phyloP scores from a whole-genome alignment of 2,888 invertebrate species.

The Pseudococcus jackbeardsleyi region DNA sequence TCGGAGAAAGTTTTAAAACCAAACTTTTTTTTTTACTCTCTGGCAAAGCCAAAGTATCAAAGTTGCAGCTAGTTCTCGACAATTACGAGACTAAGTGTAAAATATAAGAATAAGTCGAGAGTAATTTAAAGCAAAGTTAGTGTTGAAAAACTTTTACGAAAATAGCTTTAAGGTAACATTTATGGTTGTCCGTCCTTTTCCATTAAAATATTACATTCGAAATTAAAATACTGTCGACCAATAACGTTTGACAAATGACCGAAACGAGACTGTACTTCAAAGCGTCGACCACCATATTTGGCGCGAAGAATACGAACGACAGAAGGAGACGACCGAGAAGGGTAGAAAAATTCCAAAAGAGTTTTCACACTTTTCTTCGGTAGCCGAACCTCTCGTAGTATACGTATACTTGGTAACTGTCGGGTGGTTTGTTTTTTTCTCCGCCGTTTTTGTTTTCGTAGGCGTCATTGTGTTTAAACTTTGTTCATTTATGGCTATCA shows the following conservation, averaged over 20 bases:
- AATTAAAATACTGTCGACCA: constrained; percentile 56
- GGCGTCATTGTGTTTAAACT: not conserved
- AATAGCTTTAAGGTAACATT: constrained; percentile 49
- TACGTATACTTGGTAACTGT: not conserved
- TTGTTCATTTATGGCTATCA: constrained; percentile 34
- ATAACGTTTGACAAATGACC: constrained; percentile 50
- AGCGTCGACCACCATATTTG: not conserved
- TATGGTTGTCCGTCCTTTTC: constrained; percentile 52
- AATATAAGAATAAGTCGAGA: constrained; percentile 47
- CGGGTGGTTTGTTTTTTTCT: not conserved
- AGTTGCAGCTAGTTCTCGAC: constrained; percentile 45
- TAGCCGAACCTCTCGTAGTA: not conserved
- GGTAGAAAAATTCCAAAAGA: not conserved
- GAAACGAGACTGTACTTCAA: constrained; percentile 50
- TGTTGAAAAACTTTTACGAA: constrained; percentile 28
- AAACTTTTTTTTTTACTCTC: constrained; percentile 12
- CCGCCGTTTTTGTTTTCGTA: not conserved
- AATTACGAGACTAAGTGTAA: constrained; percentile 37
- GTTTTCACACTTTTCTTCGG: not conserved
- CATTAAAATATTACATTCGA: constrained; percentile 57
- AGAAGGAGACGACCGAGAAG: not conserved
- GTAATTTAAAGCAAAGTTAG: constrained; percentile 50
- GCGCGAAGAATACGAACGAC: not conserved
- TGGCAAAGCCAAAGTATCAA: constrained; percentile 17
- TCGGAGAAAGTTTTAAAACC: constrained; percentile 37